Evolutionary conservation across 53 echinoderm and acorn worm species (phyloP).

Genomic region (Arbacia lixula): DNA sequence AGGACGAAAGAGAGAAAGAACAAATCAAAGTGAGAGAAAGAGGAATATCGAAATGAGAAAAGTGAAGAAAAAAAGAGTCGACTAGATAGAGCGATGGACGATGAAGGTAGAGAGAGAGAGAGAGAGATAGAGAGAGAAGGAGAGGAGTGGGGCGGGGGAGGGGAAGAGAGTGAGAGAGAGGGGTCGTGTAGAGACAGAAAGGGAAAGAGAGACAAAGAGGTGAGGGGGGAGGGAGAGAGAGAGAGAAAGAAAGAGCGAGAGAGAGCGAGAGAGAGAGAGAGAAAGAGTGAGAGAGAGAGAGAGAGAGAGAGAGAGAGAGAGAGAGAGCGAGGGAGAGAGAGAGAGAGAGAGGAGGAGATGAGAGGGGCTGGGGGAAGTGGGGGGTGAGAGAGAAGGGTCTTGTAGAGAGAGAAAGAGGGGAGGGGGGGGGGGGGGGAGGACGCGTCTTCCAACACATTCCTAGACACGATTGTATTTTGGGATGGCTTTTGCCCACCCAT

Average conservation of each 20-base stretch:
- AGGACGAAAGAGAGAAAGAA: neutral
- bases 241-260: neutral
- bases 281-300: neutral
- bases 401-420: neutral
- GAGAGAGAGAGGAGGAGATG: neutral
- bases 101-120: neutral
- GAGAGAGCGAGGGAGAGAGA: neutral
- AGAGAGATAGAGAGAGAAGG: neutral
- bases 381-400: neutral
- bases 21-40: neutral
- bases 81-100: neutral
- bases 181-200: no score
- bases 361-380: neutral
- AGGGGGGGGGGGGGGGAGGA: neutral
- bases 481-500: no score
- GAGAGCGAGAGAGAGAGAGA: neutral
- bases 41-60: neutral
- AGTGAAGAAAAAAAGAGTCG: neutral
- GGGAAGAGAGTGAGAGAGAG: neutral
- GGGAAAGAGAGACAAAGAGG: neutral
- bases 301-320: conserved; percentile 1
- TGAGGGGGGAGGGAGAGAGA: conserved; percentile 1
- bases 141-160: neutral
- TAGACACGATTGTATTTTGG: no score
- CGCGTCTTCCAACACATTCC: no score